A percentile compares a stretch with the other conserved stretches of the same genome.
Conservation (phyloP, 2,113 vertebrate genomes). For the Verasper variegatus region DNA sequence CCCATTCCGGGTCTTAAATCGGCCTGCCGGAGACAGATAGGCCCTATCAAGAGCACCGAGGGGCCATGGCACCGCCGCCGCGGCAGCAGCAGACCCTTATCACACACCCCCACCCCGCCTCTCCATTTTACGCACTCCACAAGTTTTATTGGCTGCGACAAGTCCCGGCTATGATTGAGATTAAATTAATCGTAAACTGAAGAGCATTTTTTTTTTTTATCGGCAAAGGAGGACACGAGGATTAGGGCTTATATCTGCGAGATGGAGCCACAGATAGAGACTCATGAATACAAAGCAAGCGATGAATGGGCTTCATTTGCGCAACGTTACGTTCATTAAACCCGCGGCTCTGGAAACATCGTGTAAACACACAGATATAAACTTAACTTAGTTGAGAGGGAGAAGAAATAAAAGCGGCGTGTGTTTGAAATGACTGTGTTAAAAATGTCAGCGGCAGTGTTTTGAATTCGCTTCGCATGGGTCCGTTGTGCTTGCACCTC, state of each 20-base stretch:
- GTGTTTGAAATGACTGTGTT: constrained; percentile 6
- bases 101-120: constrained; percentile 59
- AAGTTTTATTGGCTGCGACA: constrained; percentile 84
- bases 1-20: constrained; percentile 77
- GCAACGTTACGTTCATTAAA: constrained; percentile 59
- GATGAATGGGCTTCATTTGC: constrained; percentile 60
- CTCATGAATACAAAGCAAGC: constrained; percentile 73
- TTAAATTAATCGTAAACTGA: constrained; percentile 89
- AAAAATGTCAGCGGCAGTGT: not conserved
- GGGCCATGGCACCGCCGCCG: constrained; percentile 61
- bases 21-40: constrained; percentile 83
- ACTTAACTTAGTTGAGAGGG: constrained; percentile 19
- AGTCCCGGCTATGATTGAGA: constrained; percentile 85
- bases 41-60: constrained; percentile 80
- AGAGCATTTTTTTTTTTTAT: constrained; percentile 82
- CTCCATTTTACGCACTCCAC: constrained; percentile 69
- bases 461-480: not conserved
- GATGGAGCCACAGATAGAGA: constrained; percentile 73
- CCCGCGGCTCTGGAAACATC: constrained; percentile 35
- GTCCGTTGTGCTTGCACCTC: not conserved
- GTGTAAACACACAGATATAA: constrained; percentile 37
- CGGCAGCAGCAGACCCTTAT: constrained; percentile 76
- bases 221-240: constrained; percentile 77
- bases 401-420: not conserved
- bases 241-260: constrained; percentile 69